Base-by-base conservation (phyloP, 2,113 vertebrate species). In the Manacus vitellinus region DNA sequence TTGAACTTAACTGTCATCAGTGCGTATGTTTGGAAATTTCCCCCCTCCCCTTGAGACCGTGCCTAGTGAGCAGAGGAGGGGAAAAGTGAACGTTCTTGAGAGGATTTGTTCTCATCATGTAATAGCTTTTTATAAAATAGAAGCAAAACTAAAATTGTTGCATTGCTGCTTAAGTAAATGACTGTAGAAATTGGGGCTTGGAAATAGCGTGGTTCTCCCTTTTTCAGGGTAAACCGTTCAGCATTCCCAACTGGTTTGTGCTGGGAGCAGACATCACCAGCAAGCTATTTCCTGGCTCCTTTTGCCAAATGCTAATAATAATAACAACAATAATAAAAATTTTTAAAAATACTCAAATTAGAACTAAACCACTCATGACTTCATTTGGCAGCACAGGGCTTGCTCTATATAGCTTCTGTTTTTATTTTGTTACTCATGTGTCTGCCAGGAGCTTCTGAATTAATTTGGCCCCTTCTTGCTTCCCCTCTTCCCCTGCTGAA, bases 281-380 rank as follows among this genome's bases (percentile, higher is more conserved):
- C 84, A 93, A 96, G 92, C 92, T 96, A 96, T 95, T 97, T 98
- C 92, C 95, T 96, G 91, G 63, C 82, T 86, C 47, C 43, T 87
- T 95, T 96, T 96, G 96, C 85, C 92, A 96, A 95, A 93, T 94
- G 30, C 86, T 96, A 55, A 55, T 94, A 95, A 95, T 2, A 94
- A 92, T 4, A 92, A 93, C 5, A 88, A 85, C 52, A 89, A 75
- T 23, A 86, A 23, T 44, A 28, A 59, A 44, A 33, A 24, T 33
- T 33, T 47, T 28, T 2, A 43, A 72, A 76, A 88, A 25, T 25
- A 55, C 33, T 88, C 15, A 74, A 43, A 58, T 79, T 58, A 72
- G 33, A 92, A 77, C 73, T 47, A 81, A 89, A 85, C 51, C 37
- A 73, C 35, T 80, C 24, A 25, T 83, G 61, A 92, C 74, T 95